A percentile compares a stretch with the other conserved stretches of the same genome.
phyloP scores from a whole-genome alignment of 2,888 invertebrate species.

The Meandrusa payeni region DNA sequence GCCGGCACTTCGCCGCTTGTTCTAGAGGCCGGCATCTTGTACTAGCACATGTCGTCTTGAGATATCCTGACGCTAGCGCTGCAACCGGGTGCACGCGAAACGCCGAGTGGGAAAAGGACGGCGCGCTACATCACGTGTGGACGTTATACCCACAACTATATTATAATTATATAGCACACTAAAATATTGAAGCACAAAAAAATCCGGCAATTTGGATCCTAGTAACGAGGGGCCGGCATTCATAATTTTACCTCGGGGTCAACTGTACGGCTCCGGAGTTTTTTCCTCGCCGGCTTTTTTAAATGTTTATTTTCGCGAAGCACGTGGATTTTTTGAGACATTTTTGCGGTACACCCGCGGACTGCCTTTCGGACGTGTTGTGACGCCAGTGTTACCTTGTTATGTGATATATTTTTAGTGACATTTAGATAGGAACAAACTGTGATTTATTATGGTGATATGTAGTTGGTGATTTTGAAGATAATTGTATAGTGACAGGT shows the following conservation, averaged over 20 bases:
- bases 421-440: constrained; percentile 76
- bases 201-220: constrained; percentile 77
- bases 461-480: constrained; percentile 66
- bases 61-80: constrained; percentile 44
- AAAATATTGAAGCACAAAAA: constrained; percentile 77
- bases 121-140: constrained; percentile 66
- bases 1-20: constrained; percentile 34
- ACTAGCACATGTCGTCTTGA: constrained; percentile 66
- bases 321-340: constrained; percentile 72
- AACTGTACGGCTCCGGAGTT: constrained; percentile 67
- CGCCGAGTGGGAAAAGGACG: constrained; percentile 62
- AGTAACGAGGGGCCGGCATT: constrained; percentile 76
- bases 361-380: constrained; percentile 79
- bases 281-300: constrained; percentile 61
- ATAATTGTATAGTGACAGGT: constrained; percentile 70
- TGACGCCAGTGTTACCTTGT: constrained; percentile 77
- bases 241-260: constrained; percentile 78
- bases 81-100: constrained; percentile 67
- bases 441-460: constrained; percentile 80
- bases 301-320: constrained; percentile 71
- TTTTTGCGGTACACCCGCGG: constrained; percentile 68
- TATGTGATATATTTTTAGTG: constrained; percentile 78
- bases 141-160: constrained; percentile 56
- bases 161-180: constrained; percentile 66
- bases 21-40: constrained; percentile 61